These are phyloP conservation scores for Chesias legatella DNA, from an alignment of 2,888 invertebrate genomes.

Conservation along the genomic window DNA sequence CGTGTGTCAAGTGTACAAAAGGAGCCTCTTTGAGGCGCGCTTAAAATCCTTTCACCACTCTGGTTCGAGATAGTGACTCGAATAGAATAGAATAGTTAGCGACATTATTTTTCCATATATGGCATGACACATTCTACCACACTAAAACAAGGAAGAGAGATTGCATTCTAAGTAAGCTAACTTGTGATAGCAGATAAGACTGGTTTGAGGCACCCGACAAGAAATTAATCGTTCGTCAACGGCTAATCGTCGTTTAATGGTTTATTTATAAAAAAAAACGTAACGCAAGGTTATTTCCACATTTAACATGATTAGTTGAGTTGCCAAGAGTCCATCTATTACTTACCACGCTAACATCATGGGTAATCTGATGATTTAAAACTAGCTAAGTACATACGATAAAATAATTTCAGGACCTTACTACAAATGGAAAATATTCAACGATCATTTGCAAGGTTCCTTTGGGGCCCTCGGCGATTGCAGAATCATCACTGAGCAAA, in stretches of 20 bases:
- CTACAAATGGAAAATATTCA: conserved; percentile 88
- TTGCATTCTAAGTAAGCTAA: conserved; percentile 4
- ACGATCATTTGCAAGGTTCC: conserved; percentile 83
- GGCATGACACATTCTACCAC: conserved; percentile 1
- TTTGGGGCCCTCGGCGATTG: conserved; percentile 79
- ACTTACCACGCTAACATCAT: too few relatives aligned
- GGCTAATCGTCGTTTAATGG: conserved; percentile 11
- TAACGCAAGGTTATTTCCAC: too few relatives aligned
- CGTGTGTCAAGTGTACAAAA: too few relatives aligned
- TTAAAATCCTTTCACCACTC: too few relatives aligned
- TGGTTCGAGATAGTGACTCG: too few relatives aligned
- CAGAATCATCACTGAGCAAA: conserved; percentile 78
- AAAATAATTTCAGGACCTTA: conserved; percentile 89
- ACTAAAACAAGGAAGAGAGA: conserved; percentile 9
- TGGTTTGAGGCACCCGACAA: conserved; percentile 4
- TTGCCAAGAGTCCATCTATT: too few relatives aligned
- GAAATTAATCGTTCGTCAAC: conserved; percentile 1
- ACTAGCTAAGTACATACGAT: neutral
- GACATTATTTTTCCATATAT: too few relatives aligned
- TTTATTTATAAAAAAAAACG: conserved; percentile 16
- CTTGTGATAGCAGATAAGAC: neutral
- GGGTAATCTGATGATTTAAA: conserved; percentile 54
- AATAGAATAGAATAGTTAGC: too few relatives aligned
- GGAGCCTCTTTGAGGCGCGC: too few relatives aligned
- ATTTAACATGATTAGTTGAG: too few relatives aligned